Percentiles rank a stretch among this genome's conserved stretches.
Conservation (phyloP, 2,113 vertebrate genomes). For the Forbesichthys agassizii region DNA sequence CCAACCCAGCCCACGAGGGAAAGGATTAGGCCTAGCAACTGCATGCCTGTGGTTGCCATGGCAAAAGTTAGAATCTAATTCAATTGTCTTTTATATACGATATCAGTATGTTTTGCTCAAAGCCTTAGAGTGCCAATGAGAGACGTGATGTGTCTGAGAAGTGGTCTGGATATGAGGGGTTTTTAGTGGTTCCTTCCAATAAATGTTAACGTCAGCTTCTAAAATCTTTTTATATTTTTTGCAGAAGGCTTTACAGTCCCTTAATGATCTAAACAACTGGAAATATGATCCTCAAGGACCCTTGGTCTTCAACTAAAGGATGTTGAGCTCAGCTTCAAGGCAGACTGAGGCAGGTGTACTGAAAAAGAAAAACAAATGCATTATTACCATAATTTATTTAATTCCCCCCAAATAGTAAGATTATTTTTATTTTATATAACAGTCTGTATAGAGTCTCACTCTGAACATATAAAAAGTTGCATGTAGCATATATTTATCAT, state of each 20-base stretch:
- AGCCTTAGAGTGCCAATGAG: slow-evolving; percentile 35
- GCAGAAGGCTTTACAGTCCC: slow-evolving; percentile 24
- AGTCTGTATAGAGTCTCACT: no score
- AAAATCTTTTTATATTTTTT: slow-evolving; percentile 13
- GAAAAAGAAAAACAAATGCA: slow-evolving; percentile 29
- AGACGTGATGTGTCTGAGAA: slow-evolving; percentile 2
- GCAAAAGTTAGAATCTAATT: slow-evolving; percentile 30
- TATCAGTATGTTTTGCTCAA: slow-evolving; percentile 26
- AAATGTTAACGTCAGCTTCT: no score
- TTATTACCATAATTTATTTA: neutral
- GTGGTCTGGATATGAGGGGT: slow-evolving; percentile 10
- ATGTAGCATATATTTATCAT: slow-evolving; percentile 59
- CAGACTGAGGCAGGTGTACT: slow-evolving; percentile 44
- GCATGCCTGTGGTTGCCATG: slow-evolving; percentile 88
- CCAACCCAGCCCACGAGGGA: slow-evolving; percentile 85
- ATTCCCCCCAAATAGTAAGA: neutral
- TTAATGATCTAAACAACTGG: slow-evolving; percentile 11
- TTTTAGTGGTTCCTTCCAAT: no score
- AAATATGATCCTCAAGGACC: no score
- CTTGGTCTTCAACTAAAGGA: no score
- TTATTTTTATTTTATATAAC: neutral
- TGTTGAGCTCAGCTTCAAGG: slow-evolving; percentile 1
- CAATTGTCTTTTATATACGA: slow-evolving; percentile 25
- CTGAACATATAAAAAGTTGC: slow-evolving; percentile 6
- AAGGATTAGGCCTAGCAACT: slow-evolving; percentile 82